Base-by-base conservation (phyloP, 2,113 vertebrate genomes). In the Cavia aperea region DNA sequence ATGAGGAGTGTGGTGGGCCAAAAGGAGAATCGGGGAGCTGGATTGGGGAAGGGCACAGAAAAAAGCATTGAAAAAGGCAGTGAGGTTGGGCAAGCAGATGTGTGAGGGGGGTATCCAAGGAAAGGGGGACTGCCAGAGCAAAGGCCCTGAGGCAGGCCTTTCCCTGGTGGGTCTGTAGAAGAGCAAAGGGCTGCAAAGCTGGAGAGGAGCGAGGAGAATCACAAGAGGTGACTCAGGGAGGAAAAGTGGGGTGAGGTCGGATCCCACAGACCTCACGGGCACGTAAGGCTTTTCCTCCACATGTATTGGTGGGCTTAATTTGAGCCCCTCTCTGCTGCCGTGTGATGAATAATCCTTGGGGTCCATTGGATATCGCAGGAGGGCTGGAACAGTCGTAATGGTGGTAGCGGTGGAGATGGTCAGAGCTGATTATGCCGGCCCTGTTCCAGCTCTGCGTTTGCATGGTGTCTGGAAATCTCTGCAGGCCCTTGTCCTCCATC, bases 361-460 rank as follows among this genome's bases (percentile, higher is more conserved):
- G 7, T 46, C 93, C 29, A 3, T 33, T 18, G 3, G 51, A 13
- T 29, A 4, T 8, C 58, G 62, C n/a, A 4, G 81, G 19, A 70
- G 73, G 65, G 12, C 43, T n/a, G 0, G 19, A 1, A 11, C 4
- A 36, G 63, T 31, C 1, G 3, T 7, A 0, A 36, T 0, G 5
- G 86, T 1, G 21, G 8, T 51, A 8, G 62, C 0, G 0, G n/a
- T 1, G 2, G n/a, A 31, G n/a, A 46, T 14, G 62, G 73, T 43
- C 70, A 72, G 68, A 54, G 18, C 73, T 29, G 3, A 33, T 26
- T 5, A 4, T 49, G 24, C 19, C 15, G 3, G 31, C 10, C 2
- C 33, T 29, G 12, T 77, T 62, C 15, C 2, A 56, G 62, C 46
- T 75, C 78, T 24, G 31, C 3, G 2, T 49, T 36, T 12, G 49